phyloP scores from a whole-genome alignment of 2,888 invertebrate genomes.

The Hemistola chrysoprasaria region DNA sequence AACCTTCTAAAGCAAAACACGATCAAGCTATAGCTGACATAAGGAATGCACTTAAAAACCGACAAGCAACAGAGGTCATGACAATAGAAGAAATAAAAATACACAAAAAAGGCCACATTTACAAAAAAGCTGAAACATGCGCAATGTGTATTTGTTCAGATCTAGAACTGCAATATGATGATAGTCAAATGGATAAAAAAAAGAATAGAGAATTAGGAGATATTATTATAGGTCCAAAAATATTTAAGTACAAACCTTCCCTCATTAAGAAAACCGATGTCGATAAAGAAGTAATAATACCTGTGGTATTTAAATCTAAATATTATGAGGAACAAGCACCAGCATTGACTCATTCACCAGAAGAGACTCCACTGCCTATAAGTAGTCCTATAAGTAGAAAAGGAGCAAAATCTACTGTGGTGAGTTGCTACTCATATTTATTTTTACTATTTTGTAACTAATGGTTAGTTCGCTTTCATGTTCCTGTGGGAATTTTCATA shows the following conservation, averaged over 20 bases:
- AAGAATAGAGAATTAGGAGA: constrained; percentile 27
- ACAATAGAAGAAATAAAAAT: constrained; percentile 5
- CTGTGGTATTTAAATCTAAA: constrained; percentile 39
- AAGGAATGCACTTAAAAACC: too few relatives aligned
- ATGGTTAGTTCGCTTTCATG: too few relatives aligned
- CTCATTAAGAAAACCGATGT: constrained; percentile 18
- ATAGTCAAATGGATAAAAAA: constrained; percentile 29
- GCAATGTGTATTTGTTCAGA: constrained; percentile 40
- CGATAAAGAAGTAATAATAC: constrained; percentile 25
- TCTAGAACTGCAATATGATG: constrained; percentile 23
- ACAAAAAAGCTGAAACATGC: constrained; percentile 24
- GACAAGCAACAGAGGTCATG: neutral
- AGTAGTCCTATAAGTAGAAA: too few relatives aligned
- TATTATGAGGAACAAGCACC: constrained; percentile 24
- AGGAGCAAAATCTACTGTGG: too few relatives aligned
- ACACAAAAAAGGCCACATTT: constrained; percentile 11
- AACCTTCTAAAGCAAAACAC: constrained; percentile 44
- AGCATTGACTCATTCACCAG: too few relatives aligned
- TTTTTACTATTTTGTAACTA: too few relatives aligned
- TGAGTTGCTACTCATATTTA: too few relatives aligned
- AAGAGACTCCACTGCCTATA: too few relatives aligned
- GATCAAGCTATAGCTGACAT: neutral
- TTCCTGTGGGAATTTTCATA: too few relatives aligned
- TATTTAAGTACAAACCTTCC: constrained; percentile 41
- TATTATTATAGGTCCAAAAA: constrained; percentile 52